Conservation (phyloP, 2,113 vertebrate species). For the Ptychochromis oligacanthus region DNA sequence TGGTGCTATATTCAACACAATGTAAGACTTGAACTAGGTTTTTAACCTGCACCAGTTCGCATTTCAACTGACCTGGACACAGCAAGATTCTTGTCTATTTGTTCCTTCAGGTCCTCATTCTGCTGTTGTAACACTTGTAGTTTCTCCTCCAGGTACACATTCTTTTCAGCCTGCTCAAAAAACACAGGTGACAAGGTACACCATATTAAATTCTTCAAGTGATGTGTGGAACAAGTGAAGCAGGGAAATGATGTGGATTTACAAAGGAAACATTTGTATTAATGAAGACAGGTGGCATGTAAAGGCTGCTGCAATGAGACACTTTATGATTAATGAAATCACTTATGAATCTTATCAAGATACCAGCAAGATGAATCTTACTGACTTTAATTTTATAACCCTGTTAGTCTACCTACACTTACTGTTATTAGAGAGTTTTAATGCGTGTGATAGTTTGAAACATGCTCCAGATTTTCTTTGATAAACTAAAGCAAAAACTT, state of each 20-base stretch:
- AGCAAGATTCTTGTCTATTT: constrained; percentile 91
- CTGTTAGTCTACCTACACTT: not conserved
- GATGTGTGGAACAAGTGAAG: not conserved
- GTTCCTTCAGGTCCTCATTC: constrained; percentile 92
- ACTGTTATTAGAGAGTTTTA: not conserved
- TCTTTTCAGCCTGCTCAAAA: constrained; percentile 90
- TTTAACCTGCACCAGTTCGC: not conserved
- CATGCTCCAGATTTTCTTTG: not conserved
- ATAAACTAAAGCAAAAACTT: constrained; percentile 32
- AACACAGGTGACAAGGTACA: constrained; percentile 43
- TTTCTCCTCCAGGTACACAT: constrained; percentile 91
- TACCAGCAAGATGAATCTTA: not conserved
- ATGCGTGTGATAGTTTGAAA: not conserved
- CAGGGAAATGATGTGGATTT: not conserved
- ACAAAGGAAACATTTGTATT: not conserved
- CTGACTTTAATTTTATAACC: not conserved
- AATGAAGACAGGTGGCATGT: not conserved
- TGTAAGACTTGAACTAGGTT: not conserved
- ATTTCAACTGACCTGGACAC: constrained; percentile 85
- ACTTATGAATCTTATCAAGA: not conserved
- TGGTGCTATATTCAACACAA: no score
- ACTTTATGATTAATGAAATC: not conserved
- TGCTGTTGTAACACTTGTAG: constrained; percentile 94
- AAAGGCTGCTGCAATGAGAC: not conserved
- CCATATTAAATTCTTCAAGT: constrained; percentile 70